phyloP scores from a whole-genome alignment of 2,888 invertebrate species.

The Erebia epiphron region DNA sequence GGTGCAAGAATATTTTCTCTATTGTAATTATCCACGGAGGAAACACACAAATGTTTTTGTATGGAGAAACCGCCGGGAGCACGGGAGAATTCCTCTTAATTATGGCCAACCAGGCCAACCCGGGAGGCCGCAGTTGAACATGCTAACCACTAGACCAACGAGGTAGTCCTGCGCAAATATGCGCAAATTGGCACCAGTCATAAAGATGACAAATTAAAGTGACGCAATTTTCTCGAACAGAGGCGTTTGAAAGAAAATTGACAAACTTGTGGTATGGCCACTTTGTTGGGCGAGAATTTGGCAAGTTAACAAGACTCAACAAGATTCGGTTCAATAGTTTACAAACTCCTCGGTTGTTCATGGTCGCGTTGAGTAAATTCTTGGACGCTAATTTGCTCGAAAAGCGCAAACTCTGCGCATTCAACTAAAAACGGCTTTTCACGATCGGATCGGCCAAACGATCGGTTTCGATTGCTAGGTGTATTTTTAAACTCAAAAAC shows the following conservation, averaged over 20 bases:
- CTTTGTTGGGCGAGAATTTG: conserved; percentile 17
- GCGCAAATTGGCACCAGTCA: neutral
- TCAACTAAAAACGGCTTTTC: neutral
- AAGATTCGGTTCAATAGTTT: conserved; percentile 22
- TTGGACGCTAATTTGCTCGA: neutral
- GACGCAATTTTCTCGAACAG: conserved; percentile 7
- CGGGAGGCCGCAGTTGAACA: too few relatives aligned
- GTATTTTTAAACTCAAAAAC: too few relatives aligned
- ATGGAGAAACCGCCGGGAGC: too few relatives aligned
- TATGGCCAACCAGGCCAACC: too few relatives aligned
- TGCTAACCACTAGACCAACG: too few relatives aligned
- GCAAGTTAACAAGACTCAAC: conserved; percentile 8
- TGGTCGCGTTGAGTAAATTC: neutral
- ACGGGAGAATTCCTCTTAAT: too few relatives aligned
- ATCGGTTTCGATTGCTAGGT: too few relatives aligned
- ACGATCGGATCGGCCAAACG: too few relatives aligned
- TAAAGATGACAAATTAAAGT: conserved; percentile 6
- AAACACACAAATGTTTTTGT: too few relatives aligned
- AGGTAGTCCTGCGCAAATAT: neutral
- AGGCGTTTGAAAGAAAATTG: conserved; percentile 16
- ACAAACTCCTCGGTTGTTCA: neutral
- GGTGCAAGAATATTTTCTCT: too few relatives aligned
- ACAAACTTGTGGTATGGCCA: conserved; percentile 10
- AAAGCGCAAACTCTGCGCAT: neutral
- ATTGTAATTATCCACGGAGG: too few relatives aligned